Conservation (phyloP, 2,888 invertebrate genomes). For the Nomada ferruginata region DNA sequence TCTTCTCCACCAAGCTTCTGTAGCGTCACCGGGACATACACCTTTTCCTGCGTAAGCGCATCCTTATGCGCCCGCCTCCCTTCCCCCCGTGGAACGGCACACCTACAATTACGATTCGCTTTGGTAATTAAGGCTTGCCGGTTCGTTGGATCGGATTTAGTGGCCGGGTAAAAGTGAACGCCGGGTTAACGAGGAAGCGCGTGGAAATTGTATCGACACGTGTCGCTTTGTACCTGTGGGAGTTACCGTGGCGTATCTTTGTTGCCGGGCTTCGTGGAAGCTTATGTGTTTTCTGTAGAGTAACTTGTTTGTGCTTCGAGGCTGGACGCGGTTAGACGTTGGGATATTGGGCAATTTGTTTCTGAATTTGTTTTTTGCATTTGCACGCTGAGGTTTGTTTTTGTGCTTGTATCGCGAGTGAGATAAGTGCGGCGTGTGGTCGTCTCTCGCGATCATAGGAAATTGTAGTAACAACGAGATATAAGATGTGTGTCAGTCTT, state of each 20-base stretch:
- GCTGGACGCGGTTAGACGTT: too few relatives aligned
- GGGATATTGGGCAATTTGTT: too few relatives aligned
- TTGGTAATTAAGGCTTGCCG: slow-evolving; percentile 28
- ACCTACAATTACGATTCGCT: slow-evolving; percentile 49
- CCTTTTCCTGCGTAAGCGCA: slow-evolving; percentile 71
- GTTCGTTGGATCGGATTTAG: slow-evolving; percentile 19
- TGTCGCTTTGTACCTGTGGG: background rate
- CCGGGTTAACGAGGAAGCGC: background rate
- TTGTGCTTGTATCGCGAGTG: too few relatives aligned
- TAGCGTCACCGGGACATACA: slow-evolving; percentile 68
- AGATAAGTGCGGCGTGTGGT: too few relatives aligned
- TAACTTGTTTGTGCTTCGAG: too few relatives aligned
- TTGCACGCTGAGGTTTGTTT: too few relatives aligned
- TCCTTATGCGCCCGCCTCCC: slow-evolving; percentile 60
- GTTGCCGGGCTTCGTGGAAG: too few relatives aligned
- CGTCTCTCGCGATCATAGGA: too few relatives aligned
- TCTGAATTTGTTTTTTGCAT: too few relatives aligned
- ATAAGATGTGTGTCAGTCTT: background rate
- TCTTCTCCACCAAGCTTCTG: slow-evolving; percentile 34
- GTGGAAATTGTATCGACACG: background rate
- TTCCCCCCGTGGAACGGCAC: slow-evolving; percentile 30
- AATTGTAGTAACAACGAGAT: too few relatives aligned
- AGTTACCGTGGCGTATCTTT: too few relatives aligned
- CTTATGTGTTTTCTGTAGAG: too few relatives aligned
- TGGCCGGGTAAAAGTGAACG: background rate